Base-by-base conservation (phyloP, 2,797 vertebrate species). In the Micromesistius poutassou region DNA sequence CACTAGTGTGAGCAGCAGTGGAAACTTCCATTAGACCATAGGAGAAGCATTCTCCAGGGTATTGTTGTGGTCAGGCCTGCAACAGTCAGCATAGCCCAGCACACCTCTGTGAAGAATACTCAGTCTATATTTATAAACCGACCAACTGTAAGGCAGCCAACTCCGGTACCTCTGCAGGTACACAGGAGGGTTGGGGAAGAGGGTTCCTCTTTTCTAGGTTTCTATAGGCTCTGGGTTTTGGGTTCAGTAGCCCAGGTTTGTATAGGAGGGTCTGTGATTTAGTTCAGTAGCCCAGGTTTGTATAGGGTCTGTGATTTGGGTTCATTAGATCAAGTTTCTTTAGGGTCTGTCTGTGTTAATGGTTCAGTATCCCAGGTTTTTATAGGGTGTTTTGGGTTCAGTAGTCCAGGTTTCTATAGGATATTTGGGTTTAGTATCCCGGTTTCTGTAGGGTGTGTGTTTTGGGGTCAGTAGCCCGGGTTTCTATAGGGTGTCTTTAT, bases 61-160 rank as follows among this genome's bases (percentile, higher is more conserved):
- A 84, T 88, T 90, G 88, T 91, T 89, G 77, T 86, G 82, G 79
- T 86, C 81, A 87, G 80, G 75, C 78, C 71, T 82, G 84, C 77
- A 85, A 81, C 81, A 79, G 84, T 85, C 82, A 87, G 84, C 78
- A 82, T 36, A 81, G 77, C 80, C 81, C 74, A 82, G 81, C 86
- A 85, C 85, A 86, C 87, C 80, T 90, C 84, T 79, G 74, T 86
- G 82, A 85, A 89, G 80, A 78, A 81, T 75, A 4, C 33, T 35
- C 9, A 36, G 78, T 76, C 82, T 88, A 84, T 88, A 89, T 89
- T 83, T 75, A 78, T 73, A 77, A 74, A 85, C 75, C 78, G 38
- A 74, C 71, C 76, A 81, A 79, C 83, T 76, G 77, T 82, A 82
- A 84, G 84, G 77, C 79, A 84, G 77, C 78, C 80, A 75, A 80